Conservation (phyloP, 1,140 invertebrate genomes). For the Drosophila kurseongensis region DNA sequence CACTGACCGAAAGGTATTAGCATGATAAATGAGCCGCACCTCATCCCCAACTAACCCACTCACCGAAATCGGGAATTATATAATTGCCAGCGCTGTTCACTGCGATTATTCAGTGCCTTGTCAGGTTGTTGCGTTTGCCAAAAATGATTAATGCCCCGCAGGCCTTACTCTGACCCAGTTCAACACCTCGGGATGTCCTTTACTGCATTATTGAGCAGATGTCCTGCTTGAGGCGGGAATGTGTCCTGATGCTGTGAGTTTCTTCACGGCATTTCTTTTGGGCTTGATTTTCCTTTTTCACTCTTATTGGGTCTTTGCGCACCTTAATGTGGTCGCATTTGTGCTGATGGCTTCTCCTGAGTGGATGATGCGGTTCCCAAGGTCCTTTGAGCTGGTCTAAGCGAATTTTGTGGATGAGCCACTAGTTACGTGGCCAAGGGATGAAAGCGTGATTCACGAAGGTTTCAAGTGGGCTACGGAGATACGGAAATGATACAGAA, state of each 20-base stretch:
- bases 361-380: conserved; percentile 31
- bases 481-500: no score
- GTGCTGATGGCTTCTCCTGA: conserved; percentile 49
- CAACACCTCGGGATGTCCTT: conserved; percentile 33
- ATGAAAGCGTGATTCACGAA: conserved; percentile 20
- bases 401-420: conserved; percentile 22
- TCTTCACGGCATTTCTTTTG: neutral
- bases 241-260: conserved; percentile 4
- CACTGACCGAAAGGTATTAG: conserved; percentile 65
- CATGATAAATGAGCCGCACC: conserved; percentile 67
- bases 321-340: conserved; percentile 71
- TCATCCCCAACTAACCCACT: conserved; percentile 48
- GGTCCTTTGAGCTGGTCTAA: conserved; percentile 25
- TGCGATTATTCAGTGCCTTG: conserved; percentile 46
- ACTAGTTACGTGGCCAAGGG: neutral
- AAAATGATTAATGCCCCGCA: conserved; percentile 33
- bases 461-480: no score
- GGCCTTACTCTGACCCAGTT: conserved; percentile 44
- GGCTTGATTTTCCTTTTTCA: neutral
- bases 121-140: conserved; percentile 39
- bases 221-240: conserved; percentile 21
- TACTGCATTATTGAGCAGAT: conserved; percentile 55
- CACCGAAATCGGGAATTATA: conserved; percentile 54
- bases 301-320: conserved; percentile 41
- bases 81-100: conserved; percentile 52